phyloP scores from a whole-genome alignment of 2,888 invertebrate species.

The Dexiosoma caninum region DNA sequence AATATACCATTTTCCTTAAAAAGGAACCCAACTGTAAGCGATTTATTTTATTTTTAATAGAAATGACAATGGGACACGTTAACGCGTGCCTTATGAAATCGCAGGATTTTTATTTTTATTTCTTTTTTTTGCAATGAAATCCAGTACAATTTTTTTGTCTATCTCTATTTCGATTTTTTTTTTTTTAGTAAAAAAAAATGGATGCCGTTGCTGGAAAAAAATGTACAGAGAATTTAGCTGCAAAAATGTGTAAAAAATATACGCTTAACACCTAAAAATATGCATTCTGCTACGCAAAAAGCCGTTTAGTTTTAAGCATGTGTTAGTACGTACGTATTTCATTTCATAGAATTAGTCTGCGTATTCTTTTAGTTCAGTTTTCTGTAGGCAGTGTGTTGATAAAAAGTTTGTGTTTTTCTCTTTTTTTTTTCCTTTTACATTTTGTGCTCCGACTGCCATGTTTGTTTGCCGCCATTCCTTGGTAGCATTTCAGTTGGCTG shows the following conservation, averaged over 20 bases:
- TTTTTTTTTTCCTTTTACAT: background rate
- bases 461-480: background rate
- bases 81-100: slow-evolving; percentile 13
- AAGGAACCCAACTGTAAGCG: no score
- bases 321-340: background rate
- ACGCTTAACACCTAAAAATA: slow-evolving; percentile 20
- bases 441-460: slow-evolving; percentile 4
- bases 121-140: slow-evolving; percentile 10
- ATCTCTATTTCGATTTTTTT: no score
- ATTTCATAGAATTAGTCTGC: background rate
- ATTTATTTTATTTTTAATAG: background rate
- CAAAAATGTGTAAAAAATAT: background rate
- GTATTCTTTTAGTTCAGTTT: background rate
- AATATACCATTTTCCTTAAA: background rate
- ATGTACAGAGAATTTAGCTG: background rate
- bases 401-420: background rate
- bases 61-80: background rate
- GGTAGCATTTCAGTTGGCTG: slow-evolving; percentile 20
- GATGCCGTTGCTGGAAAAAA: background rate
- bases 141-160: background rate
- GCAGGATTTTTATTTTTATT: slow-evolving; percentile 10
- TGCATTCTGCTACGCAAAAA: background rate
- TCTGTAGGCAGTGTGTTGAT: slow-evolving; percentile 9
- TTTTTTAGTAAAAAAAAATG: background rate
- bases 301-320: background rate